Evolutionary conservation across 2,113 vertebrate species (phyloP).

Genomic region (Syngnathoides biaculeatus): DNA sequence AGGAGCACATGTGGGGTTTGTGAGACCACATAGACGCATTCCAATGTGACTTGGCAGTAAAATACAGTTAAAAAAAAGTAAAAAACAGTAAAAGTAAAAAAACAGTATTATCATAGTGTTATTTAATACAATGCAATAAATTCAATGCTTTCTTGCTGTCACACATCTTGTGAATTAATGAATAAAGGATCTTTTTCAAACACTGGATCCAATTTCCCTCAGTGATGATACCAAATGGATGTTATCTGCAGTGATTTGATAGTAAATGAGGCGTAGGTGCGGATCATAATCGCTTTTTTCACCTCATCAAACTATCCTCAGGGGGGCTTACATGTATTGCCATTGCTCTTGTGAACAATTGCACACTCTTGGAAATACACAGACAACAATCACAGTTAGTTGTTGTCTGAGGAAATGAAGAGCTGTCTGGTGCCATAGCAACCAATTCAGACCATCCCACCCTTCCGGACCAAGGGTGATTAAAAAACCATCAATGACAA

Average conservation of each 20-base stretch:
- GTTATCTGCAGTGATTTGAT: slow-evolving; percentile 14
- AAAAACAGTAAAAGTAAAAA: too few relatives aligned
- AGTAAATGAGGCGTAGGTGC: slow-evolving; percentile 15
- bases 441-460: slow-evolving; percentile 77
- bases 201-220: slow-evolving; percentile 17
- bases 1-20: not conserved
- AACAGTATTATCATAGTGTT: not conserved
- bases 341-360: slow-evolving; percentile 21
- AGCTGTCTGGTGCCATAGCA: slow-evolving; percentile 82
- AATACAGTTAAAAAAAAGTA: not conserved
- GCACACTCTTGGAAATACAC: slow-evolving; percentile 18
- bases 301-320: slow-evolving; percentile 30
- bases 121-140: not conserved
- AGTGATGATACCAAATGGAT: slow-evolving; percentile 21
- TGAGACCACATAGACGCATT: not conserved
- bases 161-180: slow-evolving; percentile 37
- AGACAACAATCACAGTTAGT: slow-evolving; percentile 59
- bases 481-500: slow-evolving; percentile 55
- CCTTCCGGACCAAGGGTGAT: slow-evolving; percentile 50
- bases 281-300: slow-evolving; percentile 39
- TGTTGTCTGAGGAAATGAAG: slow-evolving; percentile 71
- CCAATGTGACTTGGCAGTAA: not conserved
- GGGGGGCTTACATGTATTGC: slow-evolving; percentile 20
- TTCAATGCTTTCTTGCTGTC: slow-evolving; percentile 7
- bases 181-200: slow-evolving; percentile 11